Evolutionary conservation across 2,797 vertebrate genomes (phyloP).

Genomic region (Enteromius treurensis): DNA sequence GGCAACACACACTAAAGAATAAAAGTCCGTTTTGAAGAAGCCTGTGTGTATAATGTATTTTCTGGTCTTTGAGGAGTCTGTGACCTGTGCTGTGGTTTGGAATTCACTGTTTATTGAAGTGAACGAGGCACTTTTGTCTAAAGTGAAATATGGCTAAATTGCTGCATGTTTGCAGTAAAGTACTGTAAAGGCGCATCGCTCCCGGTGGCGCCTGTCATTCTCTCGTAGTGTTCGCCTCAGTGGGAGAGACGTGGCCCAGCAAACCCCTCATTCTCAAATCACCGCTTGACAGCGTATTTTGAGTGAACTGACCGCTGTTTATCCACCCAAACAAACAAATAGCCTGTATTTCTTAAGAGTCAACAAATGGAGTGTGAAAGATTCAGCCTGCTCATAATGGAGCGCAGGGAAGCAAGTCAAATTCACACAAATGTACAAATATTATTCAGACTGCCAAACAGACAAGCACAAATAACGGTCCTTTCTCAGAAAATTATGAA

Average conservation of each 20-base stretch:
- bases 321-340: slow-evolving; percentile 66
- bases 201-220: slow-evolving; percentile 73
- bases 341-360: slow-evolving; percentile 50
- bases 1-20: not conserved
- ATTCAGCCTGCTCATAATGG: slow-evolving; percentile 55
- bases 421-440: slow-evolving; percentile 40
- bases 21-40: not conserved
- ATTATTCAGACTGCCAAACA: not conserved
- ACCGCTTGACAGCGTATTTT: slow-evolving; percentile 69
- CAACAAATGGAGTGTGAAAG: slow-evolving; percentile 60
- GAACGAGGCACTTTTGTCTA: slow-evolving; percentile 31
- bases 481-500: not conserved
- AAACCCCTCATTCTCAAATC: slow-evolving; percentile 76
- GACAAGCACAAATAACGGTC: slow-evolving; percentile 36
- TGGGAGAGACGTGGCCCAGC: slow-evolving; percentile 64
- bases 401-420: slow-evolving; percentile 53
- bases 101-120: slow-evolving; percentile 33
- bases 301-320: slow-evolving; percentile 65
- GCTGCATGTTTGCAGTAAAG: slow-evolving; percentile 55
- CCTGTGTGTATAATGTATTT: not conserved
- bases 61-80: not conserved
- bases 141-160: slow-evolving; percentile 61
- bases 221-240: slow-evolving; percentile 52
- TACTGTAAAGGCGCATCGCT: slow-evolving; percentile 51
- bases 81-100: slow-evolving; percentile 49